Percentiles rank a stretch among this genome's conserved stretches.
Evolutionary conservation across 2,113 vertebrate species (phyloP).

Genomic region (Plectropomus leopardus): DNA sequence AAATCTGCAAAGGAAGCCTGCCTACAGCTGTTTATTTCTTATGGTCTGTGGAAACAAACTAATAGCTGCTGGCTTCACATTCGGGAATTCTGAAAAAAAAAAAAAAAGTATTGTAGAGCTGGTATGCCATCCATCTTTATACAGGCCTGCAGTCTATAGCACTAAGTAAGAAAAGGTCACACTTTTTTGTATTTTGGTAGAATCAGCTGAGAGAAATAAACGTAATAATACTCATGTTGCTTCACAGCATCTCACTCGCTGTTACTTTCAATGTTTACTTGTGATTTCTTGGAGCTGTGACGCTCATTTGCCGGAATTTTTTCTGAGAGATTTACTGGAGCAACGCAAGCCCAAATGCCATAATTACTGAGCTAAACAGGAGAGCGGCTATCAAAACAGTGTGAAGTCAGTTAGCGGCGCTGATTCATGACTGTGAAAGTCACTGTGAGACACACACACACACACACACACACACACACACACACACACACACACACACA

Average conservation of each 20-base stretch:
- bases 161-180: neutral
- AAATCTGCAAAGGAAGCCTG: too few relatives aligned
- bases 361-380: conserved; percentile 68
- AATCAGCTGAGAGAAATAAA: neutral
- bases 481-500: conserved; percentile 18
- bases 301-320: conserved; percentile 21
- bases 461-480: conserved; percentile 13
- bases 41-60: too few relatives aligned
- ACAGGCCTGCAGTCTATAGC: neutral
- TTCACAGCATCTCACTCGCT: neutral
- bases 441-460: neutral
- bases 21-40: too few relatives aligned
- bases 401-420: conserved; percentile 34
- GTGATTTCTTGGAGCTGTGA: conserved; percentile 58
- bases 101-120: too few relatives aligned
- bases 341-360: conserved; percentile 40
- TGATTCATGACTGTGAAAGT: conserved; percentile 67
- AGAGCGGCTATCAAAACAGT: conserved; percentile 61
- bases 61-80: too few relatives aligned
- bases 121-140: too few relatives aligned
- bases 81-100: too few relatives aligned
- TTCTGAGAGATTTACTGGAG: conserved; percentile 58
- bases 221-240: neutral
- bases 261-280: conserved; percentile 39
- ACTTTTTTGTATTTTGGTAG: neutral